These are phyloP conservation scores for Stegostoma tigrinum DNA, from an alignment of 2,113 vertebrate species.

Conservation along the genomic window DNA sequence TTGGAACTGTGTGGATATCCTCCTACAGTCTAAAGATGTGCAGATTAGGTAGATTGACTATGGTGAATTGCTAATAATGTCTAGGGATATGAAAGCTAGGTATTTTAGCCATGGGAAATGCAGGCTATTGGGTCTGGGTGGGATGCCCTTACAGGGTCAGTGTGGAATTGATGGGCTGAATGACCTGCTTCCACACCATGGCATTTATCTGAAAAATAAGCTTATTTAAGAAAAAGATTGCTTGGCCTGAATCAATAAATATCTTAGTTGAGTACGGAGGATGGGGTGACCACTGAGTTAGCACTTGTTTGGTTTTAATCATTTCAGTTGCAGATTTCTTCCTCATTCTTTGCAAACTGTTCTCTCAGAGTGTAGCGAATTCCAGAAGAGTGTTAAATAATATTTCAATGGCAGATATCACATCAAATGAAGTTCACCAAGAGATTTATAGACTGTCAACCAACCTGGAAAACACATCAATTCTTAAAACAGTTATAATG, in stretches of 20 bases:
- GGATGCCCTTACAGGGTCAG: too few relatives aligned
- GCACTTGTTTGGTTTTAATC: neutral
- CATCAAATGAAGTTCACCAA: slow-evolving; percentile 3
- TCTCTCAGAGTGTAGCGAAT: too few relatives aligned
- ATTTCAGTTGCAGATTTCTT: neutral
- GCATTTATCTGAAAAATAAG: too few relatives aligned
- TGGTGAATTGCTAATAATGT: too few relatives aligned
- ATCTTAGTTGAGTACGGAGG: neutral
- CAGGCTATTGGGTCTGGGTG: too few relatives aligned
- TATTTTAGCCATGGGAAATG: too few relatives aligned
- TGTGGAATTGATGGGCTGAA: too few relatives aligned
- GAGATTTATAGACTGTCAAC: neutral
- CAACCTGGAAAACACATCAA: neutral
- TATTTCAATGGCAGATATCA: neutral
- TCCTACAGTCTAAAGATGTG: too few relatives aligned
- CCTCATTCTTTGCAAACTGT: neutral
- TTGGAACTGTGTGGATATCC: too few relatives aligned
- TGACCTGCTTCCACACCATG: too few relatives aligned
- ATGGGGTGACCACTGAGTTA: neutral
- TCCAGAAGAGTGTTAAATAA: neutral
- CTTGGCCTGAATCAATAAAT: neutral
- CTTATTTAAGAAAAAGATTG: neutral
- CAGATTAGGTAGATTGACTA: too few relatives aligned
- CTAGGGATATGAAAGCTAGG: too few relatives aligned
- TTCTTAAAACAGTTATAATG: slow-evolving; percentile 13